These are phyloP conservation scores for Tachyglossus aculeatus DNA, from an alignment of 2,797 vertebrate genomes.

Conservation along the genomic window DNA sequence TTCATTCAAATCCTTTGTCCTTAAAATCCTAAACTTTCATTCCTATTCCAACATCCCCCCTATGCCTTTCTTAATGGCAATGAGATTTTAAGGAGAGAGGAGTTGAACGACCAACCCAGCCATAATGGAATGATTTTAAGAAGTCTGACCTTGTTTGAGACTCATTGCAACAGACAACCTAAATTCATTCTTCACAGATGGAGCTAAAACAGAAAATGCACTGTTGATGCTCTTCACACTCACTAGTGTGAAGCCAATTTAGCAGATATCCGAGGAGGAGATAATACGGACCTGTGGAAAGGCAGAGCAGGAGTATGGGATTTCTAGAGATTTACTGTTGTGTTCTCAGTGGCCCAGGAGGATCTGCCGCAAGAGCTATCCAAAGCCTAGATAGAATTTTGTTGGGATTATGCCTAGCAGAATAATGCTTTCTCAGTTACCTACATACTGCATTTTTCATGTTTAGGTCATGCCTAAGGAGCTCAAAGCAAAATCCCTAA, in stretches of 20 bases:
- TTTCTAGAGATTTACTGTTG: background rate
- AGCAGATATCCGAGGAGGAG: constrained; percentile 20
- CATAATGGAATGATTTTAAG: background rate
- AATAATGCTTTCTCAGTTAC: constrained; percentile 35
- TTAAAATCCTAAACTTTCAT: background rate
- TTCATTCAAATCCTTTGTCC: background rate
- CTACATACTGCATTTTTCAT: constrained; percentile 2
- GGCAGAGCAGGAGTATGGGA: background rate
- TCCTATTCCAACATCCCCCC: rapidly evolving
- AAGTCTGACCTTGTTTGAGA: constrained; percentile 4
- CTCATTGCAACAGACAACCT: background rate
- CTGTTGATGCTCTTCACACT: constrained; percentile 30
- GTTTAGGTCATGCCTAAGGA: too few relatives aligned
- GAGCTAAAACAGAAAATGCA: background rate
- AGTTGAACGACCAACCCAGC: background rate
- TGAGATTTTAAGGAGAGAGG: background rate
- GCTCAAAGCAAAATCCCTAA: too few relatives aligned
- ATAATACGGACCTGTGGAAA: constrained; percentile 2
- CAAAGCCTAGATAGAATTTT: constrained; percentile 3
- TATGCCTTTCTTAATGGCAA: background rate
- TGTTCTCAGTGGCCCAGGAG: constrained; percentile 20
- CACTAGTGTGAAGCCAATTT: background rate
- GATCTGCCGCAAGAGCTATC: constrained; percentile 14
- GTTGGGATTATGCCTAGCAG: background rate
- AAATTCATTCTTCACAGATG: constrained; percentile 25